These are phyloP conservation scores for Platynereis dumerilii DNA, from an alignment of 2,888 invertebrate genomes.

Conservation along the genomic window DNA sequence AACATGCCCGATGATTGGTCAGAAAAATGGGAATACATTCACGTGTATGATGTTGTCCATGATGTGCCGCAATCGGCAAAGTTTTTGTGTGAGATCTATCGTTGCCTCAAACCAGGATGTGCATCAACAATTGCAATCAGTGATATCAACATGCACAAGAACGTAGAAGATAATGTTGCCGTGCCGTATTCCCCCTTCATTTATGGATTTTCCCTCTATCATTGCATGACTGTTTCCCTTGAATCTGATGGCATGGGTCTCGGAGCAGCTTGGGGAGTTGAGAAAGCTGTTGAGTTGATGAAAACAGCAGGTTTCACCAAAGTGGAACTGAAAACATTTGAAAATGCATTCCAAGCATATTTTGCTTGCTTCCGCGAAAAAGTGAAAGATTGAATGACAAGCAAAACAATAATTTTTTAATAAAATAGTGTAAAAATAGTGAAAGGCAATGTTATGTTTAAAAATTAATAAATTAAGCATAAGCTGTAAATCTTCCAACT, in stretches of 20 bases:
- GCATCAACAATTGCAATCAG: slow-evolving; percentile 2
- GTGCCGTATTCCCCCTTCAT: slow-evolving; percentile 1
- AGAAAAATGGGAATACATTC: slow-evolving; percentile 10
- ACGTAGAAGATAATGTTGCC: slow-evolving; percentile 11
- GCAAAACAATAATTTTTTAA: no score
- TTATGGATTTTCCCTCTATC: slow-evolving; percentile 15
- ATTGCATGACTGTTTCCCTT: slow-evolving; percentile 24
- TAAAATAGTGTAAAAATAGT: no score
- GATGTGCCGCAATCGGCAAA: slow-evolving; percentile 10
- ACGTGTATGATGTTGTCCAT: slow-evolving; percentile 13
- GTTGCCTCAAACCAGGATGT: slow-evolving; percentile 9
- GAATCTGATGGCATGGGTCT: slow-evolving; percentile 7
- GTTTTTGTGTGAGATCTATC: slow-evolving; percentile 8
- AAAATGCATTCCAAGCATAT: no score
- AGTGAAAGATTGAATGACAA: no score
- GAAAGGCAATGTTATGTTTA: no score
- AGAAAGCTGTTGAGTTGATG: slow-evolving; percentile 9
- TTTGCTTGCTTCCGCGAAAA: no score
- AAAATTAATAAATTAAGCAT: no score
- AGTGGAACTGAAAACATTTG: no score
- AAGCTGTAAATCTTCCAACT: no score
- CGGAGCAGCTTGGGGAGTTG: slow-evolving; percentile 20
- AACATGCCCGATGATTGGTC: slow-evolving; percentile 12
- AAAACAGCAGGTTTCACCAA: neutral
- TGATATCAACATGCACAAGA: slow-evolving; percentile 4